phyloP scores from a whole-genome alignment of 2,113 vertebrate species.

The Bombycilla garrulus region DNA sequence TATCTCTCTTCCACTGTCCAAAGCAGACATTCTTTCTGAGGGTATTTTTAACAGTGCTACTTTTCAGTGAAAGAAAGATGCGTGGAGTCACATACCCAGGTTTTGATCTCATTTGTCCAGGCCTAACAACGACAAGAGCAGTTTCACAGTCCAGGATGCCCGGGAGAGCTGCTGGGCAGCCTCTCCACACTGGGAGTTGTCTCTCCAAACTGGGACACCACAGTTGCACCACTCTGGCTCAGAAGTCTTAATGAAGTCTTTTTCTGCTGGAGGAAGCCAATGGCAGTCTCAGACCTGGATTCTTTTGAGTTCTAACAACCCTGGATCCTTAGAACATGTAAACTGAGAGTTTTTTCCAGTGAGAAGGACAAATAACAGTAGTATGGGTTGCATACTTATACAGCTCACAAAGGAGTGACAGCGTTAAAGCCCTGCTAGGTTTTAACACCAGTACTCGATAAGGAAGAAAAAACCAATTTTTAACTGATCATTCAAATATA shows the following conservation, averaged over 20 bases:
- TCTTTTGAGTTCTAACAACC: not conserved
- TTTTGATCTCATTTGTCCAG: not conserved
- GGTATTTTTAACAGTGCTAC: not conserved
- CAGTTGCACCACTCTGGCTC: not conserved
- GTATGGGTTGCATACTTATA: not conserved
- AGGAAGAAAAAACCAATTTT: constrained; percentile 22
- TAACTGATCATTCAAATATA: constrained; percentile 8
- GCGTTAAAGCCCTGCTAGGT: not conserved
- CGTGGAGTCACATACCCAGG: not conserved
- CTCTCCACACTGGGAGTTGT: not conserved
- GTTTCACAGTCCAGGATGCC: not conserved
- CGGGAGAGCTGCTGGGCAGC: not conserved
- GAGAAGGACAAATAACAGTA: not conserved
- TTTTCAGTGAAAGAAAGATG: not conserved
- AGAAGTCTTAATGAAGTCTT: not conserved
- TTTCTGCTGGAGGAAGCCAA: not conserved
- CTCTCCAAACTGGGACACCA: not conserved
- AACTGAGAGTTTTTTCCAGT: not conserved
- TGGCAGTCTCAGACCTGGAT: not conserved
- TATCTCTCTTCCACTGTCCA: not conserved
- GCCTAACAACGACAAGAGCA: not conserved
- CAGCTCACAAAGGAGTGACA: not conserved
- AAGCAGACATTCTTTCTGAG: not conserved
- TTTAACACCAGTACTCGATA: not conserved
- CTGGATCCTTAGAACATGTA: not conserved